phyloP scores from a whole-genome alignment of 2,113 vertebrate species.

The Geococcyx californianus region DNA sequence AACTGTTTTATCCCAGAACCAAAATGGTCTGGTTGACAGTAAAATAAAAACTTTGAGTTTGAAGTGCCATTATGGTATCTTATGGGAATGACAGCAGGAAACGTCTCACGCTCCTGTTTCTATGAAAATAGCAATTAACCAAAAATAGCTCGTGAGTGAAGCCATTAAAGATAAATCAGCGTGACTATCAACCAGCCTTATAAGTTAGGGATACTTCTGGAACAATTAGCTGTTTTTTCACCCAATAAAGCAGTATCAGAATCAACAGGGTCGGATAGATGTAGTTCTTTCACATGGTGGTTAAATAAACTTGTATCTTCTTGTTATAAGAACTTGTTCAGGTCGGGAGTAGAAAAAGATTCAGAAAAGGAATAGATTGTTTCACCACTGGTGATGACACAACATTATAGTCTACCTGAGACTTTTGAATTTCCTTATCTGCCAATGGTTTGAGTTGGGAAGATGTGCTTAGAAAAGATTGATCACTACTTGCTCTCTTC shows the following conservation, averaged over 20 bases:
- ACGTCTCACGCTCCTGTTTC: not conserved
- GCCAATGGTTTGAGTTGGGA: not conserved
- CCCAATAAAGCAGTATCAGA: not conserved
- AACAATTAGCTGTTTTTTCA: not conserved
- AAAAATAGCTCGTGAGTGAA: not conserved
- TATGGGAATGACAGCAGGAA: not conserved
- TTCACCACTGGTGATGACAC: not conserved
- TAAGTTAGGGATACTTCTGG: not conserved
- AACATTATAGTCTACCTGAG: not conserved
- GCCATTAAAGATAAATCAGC: not conserved
- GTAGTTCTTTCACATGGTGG: not conserved
- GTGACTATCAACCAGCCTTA: not conserved
- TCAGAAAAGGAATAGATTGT: not conserved
- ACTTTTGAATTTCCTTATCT: not conserved
- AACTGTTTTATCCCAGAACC: not conserved
- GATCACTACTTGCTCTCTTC: not conserved
- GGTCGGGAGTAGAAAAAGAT: not conserved
- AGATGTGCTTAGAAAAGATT: not conserved
- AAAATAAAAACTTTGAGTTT: not conserved
- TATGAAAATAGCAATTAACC: not conserved
- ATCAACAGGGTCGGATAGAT: not conserved
- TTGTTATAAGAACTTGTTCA: not conserved
- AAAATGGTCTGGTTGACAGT: not conserved
- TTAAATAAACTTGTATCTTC: not conserved
- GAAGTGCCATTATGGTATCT: not conserved